Base-by-base conservation (phyloP, 2,888 invertebrate species). In the Petrolisthes cinctipes region DNA sequence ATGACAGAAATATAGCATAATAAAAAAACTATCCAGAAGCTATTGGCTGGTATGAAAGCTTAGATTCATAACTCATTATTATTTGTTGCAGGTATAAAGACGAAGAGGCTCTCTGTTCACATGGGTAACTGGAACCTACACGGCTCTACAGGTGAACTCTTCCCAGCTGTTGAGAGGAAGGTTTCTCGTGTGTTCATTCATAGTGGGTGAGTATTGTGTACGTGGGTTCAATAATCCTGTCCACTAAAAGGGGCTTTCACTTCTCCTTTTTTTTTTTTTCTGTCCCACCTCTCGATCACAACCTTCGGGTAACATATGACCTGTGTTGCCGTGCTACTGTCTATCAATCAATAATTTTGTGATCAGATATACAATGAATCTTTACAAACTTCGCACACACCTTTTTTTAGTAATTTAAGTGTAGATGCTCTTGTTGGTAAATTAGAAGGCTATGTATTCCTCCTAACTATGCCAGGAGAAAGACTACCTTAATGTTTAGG, bases 41-140 rank as follows among this genome's bases (percentile, higher is more conserved):
- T 51, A 11, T 82, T 11, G 14, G 37, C 5, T 82, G 11, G 17
- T 14, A 7, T 37, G 56, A 6, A 37, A 23, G 5, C 11, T 23
- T 57, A 17, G 37, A 37, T 37, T 37, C 37, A 37, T 1, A 37
- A 56, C 17, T 9, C 37, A 9, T 66, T 17, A 75, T 9, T 66
- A 51, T 82, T 73, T 56, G 37, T 61, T 75, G 5, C 61, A 89
- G 89, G 89, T 54, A 53, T 86, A 20, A 86, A 66, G 68, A 57
- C 37, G 14, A 51, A 83, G 5, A 83, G 79, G 17, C 53, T 89
- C 54, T 80, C 83, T 51, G 86, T 53, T 17, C 82, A 86, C 56
- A 86, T 89, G 53, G 89, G 89, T 4, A 86, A 89, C 53, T 89
- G 89, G 89, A 89, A 89, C 78, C 83, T 89, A n/a, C 71, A 82